A percentile compares a stretch with the other conserved stretches of the same genome.
Evolutionary conservation across 2,113 vertebrate genomes (phyloP).

Genomic region (Procavia capensis): DNA sequence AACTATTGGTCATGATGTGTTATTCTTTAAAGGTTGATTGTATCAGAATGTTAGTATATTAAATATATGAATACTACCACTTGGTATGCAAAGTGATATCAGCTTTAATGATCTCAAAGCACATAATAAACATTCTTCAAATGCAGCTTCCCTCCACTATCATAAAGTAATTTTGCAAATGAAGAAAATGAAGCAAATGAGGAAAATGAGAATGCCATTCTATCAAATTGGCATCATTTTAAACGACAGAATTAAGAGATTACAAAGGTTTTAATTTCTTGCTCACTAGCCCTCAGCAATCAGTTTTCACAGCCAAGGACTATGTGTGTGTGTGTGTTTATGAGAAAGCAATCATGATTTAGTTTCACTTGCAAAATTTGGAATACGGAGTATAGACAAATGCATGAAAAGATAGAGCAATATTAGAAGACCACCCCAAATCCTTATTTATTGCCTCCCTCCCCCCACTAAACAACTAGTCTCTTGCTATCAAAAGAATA

Average conservation of each 20-base stretch:
- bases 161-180: constrained; percentile 72
- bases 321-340: neutral
- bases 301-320: neutral
- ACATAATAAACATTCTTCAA: constrained; percentile 73
- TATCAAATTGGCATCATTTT: constrained; percentile 70
- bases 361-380: neutral
- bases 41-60: constrained; percentile 61
- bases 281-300: constrained; percentile 47
- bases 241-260: constrained; percentile 70
- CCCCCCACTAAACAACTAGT: neutral
- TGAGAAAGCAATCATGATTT: neutral
- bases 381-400: neutral
- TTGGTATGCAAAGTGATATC: constrained; percentile 69
- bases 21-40: constrained; percentile 66
- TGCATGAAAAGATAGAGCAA: neutral
- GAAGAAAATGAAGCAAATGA: constrained; percentile 76
- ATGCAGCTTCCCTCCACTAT: constrained; percentile 57
- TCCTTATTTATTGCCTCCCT: neutral
- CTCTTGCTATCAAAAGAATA: neutral
- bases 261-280: constrained; percentile 71
- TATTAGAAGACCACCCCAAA: neutral
- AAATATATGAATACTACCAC: constrained; percentile 56
- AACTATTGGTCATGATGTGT: constrained; percentile 49
- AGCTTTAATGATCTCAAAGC: constrained; percentile 78
- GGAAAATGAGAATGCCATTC: constrained; percentile 68